Conservation (phyloP, 2,113 vertebrate genomes). For the Tetrax tetrax region DNA sequence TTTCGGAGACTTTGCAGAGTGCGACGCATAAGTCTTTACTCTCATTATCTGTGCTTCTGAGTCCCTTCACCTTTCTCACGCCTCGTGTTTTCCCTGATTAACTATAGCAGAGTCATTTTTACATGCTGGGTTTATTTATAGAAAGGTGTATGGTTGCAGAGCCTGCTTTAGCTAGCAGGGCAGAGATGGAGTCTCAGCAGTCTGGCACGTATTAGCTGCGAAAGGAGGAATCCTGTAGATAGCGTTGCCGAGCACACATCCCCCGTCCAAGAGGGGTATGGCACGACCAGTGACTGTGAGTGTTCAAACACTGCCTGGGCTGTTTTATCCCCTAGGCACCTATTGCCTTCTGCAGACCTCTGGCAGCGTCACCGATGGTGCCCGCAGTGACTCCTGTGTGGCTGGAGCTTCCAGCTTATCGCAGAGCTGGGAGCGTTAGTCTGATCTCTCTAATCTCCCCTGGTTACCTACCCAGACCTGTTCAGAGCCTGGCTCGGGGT, state of each 20-base stretch:
- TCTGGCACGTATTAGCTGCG: neutral
- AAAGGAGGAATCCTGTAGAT: neutral
- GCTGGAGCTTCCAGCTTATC: neutral
- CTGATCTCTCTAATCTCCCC: neutral
- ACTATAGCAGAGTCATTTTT: slow-evolving; percentile 48
- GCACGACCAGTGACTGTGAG: neutral
- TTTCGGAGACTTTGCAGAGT: neutral
- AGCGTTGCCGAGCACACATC: neutral
- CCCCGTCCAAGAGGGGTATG: neutral
- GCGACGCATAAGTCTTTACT: neutral
- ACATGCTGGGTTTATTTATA: slow-evolving; percentile 17
- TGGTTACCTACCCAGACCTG: accelerated
- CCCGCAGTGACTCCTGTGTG: neutral
- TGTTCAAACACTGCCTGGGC: neutral
- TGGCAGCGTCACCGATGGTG: neutral
- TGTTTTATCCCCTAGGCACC: neutral
- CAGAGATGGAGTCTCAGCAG: neutral
- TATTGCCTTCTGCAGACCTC: neutral
- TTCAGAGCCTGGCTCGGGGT: neutral
- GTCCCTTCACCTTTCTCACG: neutral
- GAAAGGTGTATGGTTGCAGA: neutral
- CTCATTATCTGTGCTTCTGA: neutral
- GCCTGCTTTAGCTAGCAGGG: neutral
- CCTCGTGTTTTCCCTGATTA: neutral
- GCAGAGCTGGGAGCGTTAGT: neutral